Conservation (phyloP, 2,888 invertebrate genomes). For the Habroteleia sp. region DNA sequence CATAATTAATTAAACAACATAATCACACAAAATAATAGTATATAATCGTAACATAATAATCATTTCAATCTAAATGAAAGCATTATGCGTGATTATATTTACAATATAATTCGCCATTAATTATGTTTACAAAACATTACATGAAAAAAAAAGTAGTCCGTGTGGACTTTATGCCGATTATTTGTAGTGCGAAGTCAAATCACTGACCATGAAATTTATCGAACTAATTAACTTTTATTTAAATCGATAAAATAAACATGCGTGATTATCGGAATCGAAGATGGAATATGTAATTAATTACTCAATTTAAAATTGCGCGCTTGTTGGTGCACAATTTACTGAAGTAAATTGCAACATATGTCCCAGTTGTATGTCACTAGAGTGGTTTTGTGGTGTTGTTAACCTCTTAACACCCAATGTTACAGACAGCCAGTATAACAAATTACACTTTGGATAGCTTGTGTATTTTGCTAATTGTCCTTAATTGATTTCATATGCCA, state of each 20-base stretch:
- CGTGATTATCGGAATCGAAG: slow-evolving; percentile 27
- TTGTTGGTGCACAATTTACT: slow-evolving; percentile 15
- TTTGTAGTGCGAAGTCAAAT: slow-evolving; percentile 1
- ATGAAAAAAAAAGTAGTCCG: too few relatives aligned
- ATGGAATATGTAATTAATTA: slow-evolving; percentile 42
- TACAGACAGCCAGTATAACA: slow-evolving; percentile 56
- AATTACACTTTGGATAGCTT: slow-evolving; percentile 51
- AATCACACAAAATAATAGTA: too few relatives aligned
- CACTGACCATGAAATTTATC: slow-evolving; percentile 27
- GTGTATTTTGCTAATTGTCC: slow-evolving; percentile 57
- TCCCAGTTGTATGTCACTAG: slow-evolving; percentile 37
- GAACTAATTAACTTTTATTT: slow-evolving; percentile 31
- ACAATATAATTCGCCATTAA: too few relatives aligned
- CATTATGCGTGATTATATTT: too few relatives aligned
- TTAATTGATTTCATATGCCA: slow-evolving; percentile 57
- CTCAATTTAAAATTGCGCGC: slow-evolving; percentile 28
- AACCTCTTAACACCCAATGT: slow-evolving; percentile 58
- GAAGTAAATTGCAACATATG: slow-evolving; percentile 44
- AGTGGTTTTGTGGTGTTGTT: slow-evolving; percentile 55
- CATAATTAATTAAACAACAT: too few relatives aligned
- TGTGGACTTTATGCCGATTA: too few relatives aligned
- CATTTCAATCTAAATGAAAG: too few relatives aligned
- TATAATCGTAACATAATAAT: too few relatives aligned
- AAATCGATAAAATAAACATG: slow-evolving; percentile 6
- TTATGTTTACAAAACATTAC: too few relatives aligned